Percentiles rank a stretch among this genome's conserved stretches.
Conservation (phyloP, 2,888 invertebrate genomes). For the Lissonota sp. region DNA sequence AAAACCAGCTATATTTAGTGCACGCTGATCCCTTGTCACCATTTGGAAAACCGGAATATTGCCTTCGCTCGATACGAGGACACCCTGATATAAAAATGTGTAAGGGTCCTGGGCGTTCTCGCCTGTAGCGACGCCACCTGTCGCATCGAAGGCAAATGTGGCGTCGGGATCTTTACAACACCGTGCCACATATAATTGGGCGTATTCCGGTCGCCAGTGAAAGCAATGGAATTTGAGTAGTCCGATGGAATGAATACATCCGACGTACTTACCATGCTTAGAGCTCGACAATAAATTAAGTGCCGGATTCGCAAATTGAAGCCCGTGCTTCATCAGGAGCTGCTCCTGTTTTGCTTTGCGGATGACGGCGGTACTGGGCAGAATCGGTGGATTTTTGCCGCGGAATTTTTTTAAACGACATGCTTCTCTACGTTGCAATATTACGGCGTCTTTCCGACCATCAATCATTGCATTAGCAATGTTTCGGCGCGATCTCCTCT, state of each 20-base stretch:
- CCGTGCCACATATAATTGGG: too few species aligned
- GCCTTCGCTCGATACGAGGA: slow-evolving; percentile 45
- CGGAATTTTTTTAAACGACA: slow-evolving; percentile 44
- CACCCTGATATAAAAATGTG: slow-evolving; percentile 52
- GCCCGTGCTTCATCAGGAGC: slow-evolving; percentile 10
- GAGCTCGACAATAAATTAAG: slow-evolving; percentile 39
- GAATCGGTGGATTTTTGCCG: slow-evolving; percentile 40
- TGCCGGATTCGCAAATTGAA: slow-evolving; percentile 30
- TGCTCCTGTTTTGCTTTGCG: slow-evolving; percentile 52
- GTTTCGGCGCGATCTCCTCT: slow-evolving; percentile 25
- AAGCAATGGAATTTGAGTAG: slow-evolving; percentile 38
- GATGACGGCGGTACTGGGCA: slow-evolving; percentile 32
- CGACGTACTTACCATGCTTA: slow-evolving; percentile 31
- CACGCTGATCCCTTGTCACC: slow-evolving; percentile 46
- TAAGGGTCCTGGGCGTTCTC: slow-evolving; percentile 18
- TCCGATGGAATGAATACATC: slow-evolving; percentile 31
- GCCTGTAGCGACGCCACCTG: slow-evolving; percentile 36
- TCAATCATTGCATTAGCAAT: slow-evolving; percentile 42
- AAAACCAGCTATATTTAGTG: slow-evolving; percentile 33
- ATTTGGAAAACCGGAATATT: slow-evolving; percentile 51
- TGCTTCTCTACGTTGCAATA: slow-evolving; percentile 42
- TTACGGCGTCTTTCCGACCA: slow-evolving; percentile 35
- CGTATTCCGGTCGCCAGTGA: slow-evolving; percentile 49
- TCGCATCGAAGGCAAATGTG: slow-evolving; percentile 31
- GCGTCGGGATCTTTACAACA: too few species aligned